These are phyloP conservation scores for Struthio camelus DNA, from an alignment of 2,113 vertebrate species.

Conservation along the genomic window DNA sequence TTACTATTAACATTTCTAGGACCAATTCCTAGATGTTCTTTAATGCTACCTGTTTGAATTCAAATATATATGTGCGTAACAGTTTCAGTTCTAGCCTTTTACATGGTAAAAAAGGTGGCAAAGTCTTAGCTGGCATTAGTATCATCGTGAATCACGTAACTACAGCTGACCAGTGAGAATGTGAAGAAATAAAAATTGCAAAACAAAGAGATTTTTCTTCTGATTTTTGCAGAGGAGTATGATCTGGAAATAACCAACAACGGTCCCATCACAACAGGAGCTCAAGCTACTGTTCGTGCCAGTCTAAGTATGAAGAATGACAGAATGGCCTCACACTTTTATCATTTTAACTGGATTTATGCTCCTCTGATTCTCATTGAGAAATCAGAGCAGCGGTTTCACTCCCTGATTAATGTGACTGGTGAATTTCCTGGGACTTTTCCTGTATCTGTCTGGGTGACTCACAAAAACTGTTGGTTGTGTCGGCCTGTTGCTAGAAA, in stretches of 20 bases:
- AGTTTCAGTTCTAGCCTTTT: not conserved
- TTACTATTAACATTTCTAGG: not conserved
- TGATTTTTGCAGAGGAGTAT: constrained; percentile 38
- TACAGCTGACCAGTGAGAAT: not conserved
- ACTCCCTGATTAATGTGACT: constrained; percentile 29
- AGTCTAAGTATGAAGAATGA: constrained; percentile 38
- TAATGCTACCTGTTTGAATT: not conserved
- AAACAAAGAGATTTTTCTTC: not conserved
- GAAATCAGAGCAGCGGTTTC: constrained; percentile 29
- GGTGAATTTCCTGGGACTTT: constrained; percentile 63
- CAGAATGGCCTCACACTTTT: not conserved
- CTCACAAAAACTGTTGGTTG: constrained; percentile 51
- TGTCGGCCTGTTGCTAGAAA: constrained; percentile 68
- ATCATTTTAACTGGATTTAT: constrained; percentile 76
- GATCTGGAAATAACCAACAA: constrained; percentile 64
- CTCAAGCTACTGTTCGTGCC: constrained; percentile 65
- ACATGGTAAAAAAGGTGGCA: not conserved
- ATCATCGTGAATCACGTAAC: not conserved
- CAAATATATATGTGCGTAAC: not conserved
- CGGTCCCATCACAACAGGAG: constrained; percentile 71
- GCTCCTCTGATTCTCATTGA: constrained; percentile 69
- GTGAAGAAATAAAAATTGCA: not conserved
- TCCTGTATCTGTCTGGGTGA: constrained; percentile 75
- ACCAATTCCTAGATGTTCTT: not conserved
- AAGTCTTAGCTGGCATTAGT: not conserved